phyloP scores from a whole-genome alignment of 2,113 vertebrate species.

The Chamaea fasciata region DNA sequence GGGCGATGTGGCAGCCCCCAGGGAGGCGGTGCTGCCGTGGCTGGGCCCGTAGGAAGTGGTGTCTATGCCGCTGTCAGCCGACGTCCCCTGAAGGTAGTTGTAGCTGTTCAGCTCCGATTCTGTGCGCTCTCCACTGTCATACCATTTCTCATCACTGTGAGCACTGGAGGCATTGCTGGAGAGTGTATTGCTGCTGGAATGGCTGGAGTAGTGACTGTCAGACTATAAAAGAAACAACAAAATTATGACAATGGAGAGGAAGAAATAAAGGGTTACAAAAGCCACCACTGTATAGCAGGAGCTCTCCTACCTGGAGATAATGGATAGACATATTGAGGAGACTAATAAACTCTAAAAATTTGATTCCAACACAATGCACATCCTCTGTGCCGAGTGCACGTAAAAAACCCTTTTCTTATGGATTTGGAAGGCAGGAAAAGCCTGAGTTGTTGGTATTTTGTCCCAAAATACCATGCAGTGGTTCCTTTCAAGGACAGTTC shows the following conservation, averaged over 20 bases:
- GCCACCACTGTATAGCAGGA: not conserved
- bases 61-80: constrained; percentile 91
- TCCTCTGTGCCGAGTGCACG: not conserved
- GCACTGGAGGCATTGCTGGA: constrained; percentile 92
- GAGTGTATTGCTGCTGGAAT: constrained; percentile 95
- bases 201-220: constrained; percentile 92
- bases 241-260: not conserved
- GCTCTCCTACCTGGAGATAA: not conserved
- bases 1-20: constrained; percentile 78
- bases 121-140: constrained; percentile 81
- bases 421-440: not conserved
- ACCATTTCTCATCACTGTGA: constrained; percentile 96
- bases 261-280: not conserved
- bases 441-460: not conserved
- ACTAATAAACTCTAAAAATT: not conserved
- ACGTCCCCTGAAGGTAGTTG: constrained; percentile 88
- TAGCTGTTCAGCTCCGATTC: constrained; percentile 88
- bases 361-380: not conserved
- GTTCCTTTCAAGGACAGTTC: not conserved
- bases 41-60: constrained; percentile 88
- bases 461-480: not conserved
- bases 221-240: constrained; percentile 66
- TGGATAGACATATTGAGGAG: not conserved
- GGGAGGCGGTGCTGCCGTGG: constrained; percentile 82
- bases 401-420: not conserved